Percentiles rank a stretch among this genome's conserved stretches.
phyloP scores from a whole-genome alignment of 2,888 invertebrate species.

The Hypolimnas misippus region DNA sequence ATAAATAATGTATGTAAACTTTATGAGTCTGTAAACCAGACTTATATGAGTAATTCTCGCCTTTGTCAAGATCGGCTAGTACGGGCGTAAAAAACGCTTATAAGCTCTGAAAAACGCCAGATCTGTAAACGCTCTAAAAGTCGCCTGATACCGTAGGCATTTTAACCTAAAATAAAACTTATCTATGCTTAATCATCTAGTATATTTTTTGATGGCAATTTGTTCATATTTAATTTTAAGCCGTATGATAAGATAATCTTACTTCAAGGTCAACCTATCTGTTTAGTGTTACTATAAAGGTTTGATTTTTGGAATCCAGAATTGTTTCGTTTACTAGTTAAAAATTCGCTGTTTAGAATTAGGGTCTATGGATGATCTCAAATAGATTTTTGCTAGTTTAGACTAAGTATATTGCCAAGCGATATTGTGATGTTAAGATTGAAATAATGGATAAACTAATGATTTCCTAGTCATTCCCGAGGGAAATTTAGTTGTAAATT shows the following conservation, averaged over 20 bases:
- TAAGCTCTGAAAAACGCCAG: no score
- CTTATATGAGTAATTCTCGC: no score
- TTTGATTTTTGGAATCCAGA: neutral
- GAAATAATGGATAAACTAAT: constrained; percentile 28
- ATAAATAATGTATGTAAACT: no score
- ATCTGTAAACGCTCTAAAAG: neutral
- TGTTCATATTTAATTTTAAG: constrained; percentile 1
- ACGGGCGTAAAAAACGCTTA: no score
- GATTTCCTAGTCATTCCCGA: constrained; percentile 29
- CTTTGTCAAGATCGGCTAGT: no score
- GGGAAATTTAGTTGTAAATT: constrained; percentile 29
- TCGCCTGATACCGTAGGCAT: neutral
- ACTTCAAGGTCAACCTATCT: neutral
- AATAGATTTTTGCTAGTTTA: constrained; percentile 25
- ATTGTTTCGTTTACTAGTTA: neutral
- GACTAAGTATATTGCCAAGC: constrained; percentile 74
- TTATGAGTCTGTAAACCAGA: no score
- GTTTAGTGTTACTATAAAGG: neutral
- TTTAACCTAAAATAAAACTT: neutral
- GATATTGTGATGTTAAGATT: constrained; percentile 76
- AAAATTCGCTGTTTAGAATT: constrained; percentile 27
- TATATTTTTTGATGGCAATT: constrained; percentile 1
- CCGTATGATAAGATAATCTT: neutral
- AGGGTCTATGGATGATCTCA: constrained; percentile 30
- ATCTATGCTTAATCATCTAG: neutral